Evolutionary conservation across 2,888 invertebrate genomes (phyloP).

Genomic region (Melipona beecheii): DNA sequence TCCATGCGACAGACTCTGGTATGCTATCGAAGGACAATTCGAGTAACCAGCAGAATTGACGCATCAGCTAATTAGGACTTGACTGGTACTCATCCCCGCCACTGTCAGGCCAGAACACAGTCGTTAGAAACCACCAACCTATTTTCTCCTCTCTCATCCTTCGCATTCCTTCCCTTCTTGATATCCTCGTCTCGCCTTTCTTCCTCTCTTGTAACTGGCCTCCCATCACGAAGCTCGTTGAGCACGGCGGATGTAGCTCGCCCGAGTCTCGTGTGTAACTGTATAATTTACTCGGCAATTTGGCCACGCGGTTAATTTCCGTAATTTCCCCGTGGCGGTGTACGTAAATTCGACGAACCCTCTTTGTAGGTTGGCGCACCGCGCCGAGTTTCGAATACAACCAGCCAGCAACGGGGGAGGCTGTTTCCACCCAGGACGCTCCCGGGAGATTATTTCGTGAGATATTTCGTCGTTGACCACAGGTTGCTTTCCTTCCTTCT

Average conservation of each 20-base stretch:
- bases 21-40: constrained; percentile 35
- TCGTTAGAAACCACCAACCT: constrained; percentile 35
- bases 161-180: constrained; percentile 20
- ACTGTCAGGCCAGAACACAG: constrained; percentile 33
- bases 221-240: constrained; percentile 36
- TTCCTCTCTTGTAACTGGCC: not conserved
- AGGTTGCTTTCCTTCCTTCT: constrained; percentile 39
- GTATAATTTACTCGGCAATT: constrained; percentile 76
- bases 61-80: constrained; percentile 79
- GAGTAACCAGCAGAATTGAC: constrained; percentile 65
- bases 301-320: constrained; percentile 74
- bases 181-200: not conserved
- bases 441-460: constrained; percentile 41
- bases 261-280: constrained; percentile 69
- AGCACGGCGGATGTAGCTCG: constrained; percentile 14
- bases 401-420: not conserved
- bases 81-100: constrained; percentile 75
- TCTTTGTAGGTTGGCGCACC: not conserved
- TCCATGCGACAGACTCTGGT: constrained; percentile 34
- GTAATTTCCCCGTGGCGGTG: constrained; percentile 68
- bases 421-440: not conserved
- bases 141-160: constrained; percentile 30
- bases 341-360: constrained; percentile 59
- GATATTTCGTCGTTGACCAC: constrained; percentile 44
- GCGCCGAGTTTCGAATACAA: constrained; percentile 4